Percentiles rank a stretch among this genome's conserved stretches.
These are phyloP conservation scores for Scaptomyza tumidula DNA, from an alignment of 2,888 invertebrate species.

Conservation along the genomic window DNA sequence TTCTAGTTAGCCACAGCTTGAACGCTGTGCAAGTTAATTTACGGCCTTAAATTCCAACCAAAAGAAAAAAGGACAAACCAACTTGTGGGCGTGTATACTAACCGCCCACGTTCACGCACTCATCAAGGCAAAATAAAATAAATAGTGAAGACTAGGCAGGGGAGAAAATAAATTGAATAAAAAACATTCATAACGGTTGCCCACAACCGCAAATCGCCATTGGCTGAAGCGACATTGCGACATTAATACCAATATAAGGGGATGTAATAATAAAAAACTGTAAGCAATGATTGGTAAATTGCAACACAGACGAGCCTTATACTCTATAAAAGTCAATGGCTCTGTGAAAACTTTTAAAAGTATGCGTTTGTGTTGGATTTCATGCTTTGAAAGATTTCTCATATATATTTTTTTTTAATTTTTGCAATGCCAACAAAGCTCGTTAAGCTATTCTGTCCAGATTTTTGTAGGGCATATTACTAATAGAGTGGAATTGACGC, in stretches of 20 bases:
- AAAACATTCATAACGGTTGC: constrained; percentile 57
- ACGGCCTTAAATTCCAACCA: constrained; percentile 33
- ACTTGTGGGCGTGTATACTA: constrained; percentile 20
- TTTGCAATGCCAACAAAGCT: not conserved
- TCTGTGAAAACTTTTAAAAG: not conserved
- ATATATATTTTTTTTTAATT: not conserved
- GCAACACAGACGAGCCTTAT: constrained; percentile 8
- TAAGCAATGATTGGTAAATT: constrained; percentile 16
- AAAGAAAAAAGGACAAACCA: constrained; percentile 13
- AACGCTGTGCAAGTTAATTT: constrained; percentile 52
- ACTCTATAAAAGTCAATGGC: constrained; percentile 10
- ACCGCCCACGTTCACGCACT: constrained; percentile 20
- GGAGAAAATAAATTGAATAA: constrained; percentile 58
- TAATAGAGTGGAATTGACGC: constrained; percentile 16
- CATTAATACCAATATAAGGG: constrained; percentile 55
- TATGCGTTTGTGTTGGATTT: not conserved
- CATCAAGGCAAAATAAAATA: constrained; percentile 27
- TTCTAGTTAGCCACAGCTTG: constrained; percentile 57
- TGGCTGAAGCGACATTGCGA: constrained; percentile 54
- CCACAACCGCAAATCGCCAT: constrained; percentile 45
- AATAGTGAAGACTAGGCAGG: constrained; percentile 6
- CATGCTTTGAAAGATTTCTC: not conserved
- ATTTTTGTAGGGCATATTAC: constrained; percentile 1
- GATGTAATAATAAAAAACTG: constrained; percentile 26
- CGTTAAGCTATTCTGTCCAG: not conserved